Percentiles rank a stretch among this genome's conserved stretches.
Conservation (phyloP, 2,113 vertebrate species). For the Megaceryle maxima region DNA sequence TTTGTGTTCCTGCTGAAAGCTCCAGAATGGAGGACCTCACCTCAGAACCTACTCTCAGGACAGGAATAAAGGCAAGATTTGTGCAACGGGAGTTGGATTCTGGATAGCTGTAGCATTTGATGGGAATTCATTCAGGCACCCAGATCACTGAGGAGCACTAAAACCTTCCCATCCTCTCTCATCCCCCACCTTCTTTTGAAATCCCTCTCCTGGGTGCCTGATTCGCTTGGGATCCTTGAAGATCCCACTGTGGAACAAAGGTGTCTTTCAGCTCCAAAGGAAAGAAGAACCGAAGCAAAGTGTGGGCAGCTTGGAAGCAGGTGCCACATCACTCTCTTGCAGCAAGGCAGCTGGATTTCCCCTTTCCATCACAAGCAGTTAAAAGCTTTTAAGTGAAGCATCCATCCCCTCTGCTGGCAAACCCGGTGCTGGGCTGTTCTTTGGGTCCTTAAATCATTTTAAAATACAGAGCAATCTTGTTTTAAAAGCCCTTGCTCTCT, state of each 20-base stretch:
- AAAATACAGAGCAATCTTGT: conserved; percentile 5
- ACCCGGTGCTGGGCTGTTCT: neutral
- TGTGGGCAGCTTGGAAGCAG: conserved; percentile 19
- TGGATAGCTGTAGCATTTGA: neutral
- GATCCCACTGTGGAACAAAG: neutral
- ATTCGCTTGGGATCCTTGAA: neutral
- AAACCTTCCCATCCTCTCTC: neutral
- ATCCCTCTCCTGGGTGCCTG: neutral
- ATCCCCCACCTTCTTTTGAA: neutral
- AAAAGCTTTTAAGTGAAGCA: conserved; percentile 70
- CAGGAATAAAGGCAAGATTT: neutral
- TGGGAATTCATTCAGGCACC: neutral
- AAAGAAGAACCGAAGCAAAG: neutral
- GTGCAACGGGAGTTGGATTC: no score
- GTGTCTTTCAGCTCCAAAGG: neutral
- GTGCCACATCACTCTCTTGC: conserved; percentile 30
- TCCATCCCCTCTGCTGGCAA: conserved; percentile 42
- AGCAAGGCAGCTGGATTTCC: conserved; percentile 46
- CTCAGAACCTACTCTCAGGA: fast-evolving
- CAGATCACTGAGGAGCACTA: neutral
- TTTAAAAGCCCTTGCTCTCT: conserved; percentile 62
- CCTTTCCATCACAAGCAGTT: conserved; percentile 49
- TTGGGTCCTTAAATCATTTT: conserved; percentile 63
- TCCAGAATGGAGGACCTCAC: fast-evolving
- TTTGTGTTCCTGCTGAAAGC: neutral